phyloP scores from a whole-genome alignment of 2,113 vertebrate species.

The Phoxinus phoxinus region DNA sequence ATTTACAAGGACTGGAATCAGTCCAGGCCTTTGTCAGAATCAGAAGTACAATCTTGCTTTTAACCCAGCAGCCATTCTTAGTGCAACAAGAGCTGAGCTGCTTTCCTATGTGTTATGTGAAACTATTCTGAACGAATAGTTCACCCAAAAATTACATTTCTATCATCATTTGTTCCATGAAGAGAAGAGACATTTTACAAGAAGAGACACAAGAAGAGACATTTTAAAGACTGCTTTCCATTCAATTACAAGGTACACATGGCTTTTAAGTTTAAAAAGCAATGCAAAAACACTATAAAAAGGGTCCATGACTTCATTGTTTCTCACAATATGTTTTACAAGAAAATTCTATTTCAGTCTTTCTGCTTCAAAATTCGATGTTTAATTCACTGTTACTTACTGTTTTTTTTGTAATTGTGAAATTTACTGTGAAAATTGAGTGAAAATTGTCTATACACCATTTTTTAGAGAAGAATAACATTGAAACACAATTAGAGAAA shows the following conservation, averaged over 20 bases:
- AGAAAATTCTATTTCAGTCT: no score
- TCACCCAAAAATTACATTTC: not conserved
- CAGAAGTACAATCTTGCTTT: constrained; percentile 4
- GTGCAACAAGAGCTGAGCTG: not conserved
- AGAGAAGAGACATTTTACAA: not conserved
- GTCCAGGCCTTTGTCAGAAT: constrained; percentile 27
- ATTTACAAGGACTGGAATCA: constrained; percentile 15
- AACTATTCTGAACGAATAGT: not conserved
- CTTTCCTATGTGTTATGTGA: not conserved
- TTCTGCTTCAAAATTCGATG: no score
- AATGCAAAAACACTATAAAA: not conserved
- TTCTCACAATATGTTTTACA: no score
- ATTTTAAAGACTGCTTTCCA: not conserved
- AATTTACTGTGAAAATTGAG: not conserved
- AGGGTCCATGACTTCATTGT: not conserved
- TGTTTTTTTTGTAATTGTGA: no score
- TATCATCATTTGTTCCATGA: not conserved
- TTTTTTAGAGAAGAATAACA: not conserved
- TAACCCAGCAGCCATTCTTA: not conserved
- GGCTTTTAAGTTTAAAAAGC: not conserved
- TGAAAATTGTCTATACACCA: not conserved
- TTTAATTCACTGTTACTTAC: no score
- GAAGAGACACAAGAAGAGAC: not conserved
- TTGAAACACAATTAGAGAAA: not conserved
- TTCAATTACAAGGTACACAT: not conserved